These are phyloP conservation scores for Petrocephalus zakoni DNA, from an alignment of 2,113 vertebrate genomes.

Conservation along the genomic window DNA sequence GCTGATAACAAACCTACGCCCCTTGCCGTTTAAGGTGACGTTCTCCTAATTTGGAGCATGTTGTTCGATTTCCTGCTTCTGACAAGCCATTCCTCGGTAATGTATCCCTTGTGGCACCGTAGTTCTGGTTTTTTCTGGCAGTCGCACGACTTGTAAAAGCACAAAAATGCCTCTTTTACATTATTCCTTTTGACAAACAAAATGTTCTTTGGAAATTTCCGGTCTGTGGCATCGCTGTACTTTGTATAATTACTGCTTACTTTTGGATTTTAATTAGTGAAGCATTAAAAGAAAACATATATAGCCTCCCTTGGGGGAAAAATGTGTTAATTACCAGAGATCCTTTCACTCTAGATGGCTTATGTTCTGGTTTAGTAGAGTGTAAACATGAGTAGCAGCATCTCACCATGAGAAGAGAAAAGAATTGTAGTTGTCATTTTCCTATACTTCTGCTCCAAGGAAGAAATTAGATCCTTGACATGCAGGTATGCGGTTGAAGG, in stretches of 20 bases:
- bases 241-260: not conserved
- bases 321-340: not conserved
- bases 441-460: not conserved
- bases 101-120: not conserved
- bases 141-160: not conserved
- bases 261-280: not conserved
- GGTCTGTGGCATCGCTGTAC: not conserved
- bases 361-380: not conserved
- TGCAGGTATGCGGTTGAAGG: not conserved
- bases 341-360: not conserved
- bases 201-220: not conserved
- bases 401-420: not conserved
- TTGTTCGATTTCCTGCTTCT: not conserved
- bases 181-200: not conserved
- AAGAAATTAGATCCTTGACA: not conserved
- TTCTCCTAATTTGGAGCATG: not conserved
- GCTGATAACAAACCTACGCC: not conserved
- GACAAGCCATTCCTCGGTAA: not conserved
- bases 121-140: not conserved
- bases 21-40: not conserved
- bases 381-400: not conserved
- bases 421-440: not conserved
- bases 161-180: not conserved
- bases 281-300: not conserved
- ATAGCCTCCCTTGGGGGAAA: not conserved